Percentiles rank a stretch among this genome's conserved stretches.
These are phyloP conservation scores for Halcyon smyrnensis DNA, from an alignment of 2,797 vertebrate genomes.

Conservation along the genomic window DNA sequence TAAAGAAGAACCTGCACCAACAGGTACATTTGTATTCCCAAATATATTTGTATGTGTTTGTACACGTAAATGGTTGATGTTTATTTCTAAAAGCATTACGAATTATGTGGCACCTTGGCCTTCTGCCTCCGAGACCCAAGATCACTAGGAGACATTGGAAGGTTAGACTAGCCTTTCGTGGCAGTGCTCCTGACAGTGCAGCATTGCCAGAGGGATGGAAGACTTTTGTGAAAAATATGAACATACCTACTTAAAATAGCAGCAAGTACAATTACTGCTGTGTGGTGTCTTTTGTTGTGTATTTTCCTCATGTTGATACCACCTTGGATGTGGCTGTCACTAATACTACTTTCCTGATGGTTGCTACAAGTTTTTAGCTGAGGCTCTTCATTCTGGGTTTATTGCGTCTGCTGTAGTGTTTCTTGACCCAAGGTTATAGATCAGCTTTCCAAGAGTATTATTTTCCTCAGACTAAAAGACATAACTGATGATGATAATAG, in stretches of 20 bases:
- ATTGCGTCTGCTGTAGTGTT: background rate
- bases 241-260: background rate
- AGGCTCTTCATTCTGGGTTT: background rate
- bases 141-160: background rate
- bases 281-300: background rate
- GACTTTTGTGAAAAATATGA: background rate
- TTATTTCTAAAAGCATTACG: background rate
- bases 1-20: background rate
- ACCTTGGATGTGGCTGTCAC: background rate
- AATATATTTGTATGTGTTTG: background rate
- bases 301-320: background rate
- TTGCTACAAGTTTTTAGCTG: background rate
- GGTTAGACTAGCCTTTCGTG: background rate
- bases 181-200: background rate
- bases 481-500: background rate
- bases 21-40: background rate
- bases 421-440: background rate
- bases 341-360: background rate
- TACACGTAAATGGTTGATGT: rapidly evolving
- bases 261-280: background rate
- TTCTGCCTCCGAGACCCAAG: background rate
- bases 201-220: background rate
- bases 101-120: background rate
- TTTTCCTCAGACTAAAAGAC: background rate
- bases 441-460: background rate